Conservation (phyloP, 2,113 vertebrate genomes). For the Trogon melanurus region DNA sequence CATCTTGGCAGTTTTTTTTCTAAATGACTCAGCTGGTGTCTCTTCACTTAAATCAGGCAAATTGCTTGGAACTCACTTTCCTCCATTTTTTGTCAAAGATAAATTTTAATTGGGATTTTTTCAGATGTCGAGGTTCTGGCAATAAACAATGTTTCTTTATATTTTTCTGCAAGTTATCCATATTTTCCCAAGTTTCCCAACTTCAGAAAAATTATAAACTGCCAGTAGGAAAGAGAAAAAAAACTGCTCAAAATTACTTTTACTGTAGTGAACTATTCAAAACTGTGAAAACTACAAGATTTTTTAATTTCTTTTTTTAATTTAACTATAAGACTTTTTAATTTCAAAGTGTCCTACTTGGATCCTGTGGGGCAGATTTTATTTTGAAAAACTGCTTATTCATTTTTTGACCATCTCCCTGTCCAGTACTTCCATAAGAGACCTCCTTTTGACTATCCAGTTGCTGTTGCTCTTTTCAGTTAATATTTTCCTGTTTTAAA, state of each 20-base stretch:
- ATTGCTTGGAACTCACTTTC: neutral
- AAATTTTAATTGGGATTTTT: neutral
- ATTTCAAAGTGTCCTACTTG: neutral
- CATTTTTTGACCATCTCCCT: neutral
- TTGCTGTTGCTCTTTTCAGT: neutral
- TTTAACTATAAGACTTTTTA: neutral
- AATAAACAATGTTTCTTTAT: neutral
- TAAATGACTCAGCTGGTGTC: neutral
- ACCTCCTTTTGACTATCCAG: neutral
- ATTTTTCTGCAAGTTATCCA: neutral
- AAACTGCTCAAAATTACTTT: neutral
- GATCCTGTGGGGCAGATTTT: neutral
- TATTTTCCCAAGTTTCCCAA: neutral
- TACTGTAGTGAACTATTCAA: neutral
- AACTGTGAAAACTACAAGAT: neutral
- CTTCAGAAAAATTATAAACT: neutral
- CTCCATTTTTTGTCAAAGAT: neutral
- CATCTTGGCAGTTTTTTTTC: neutral
- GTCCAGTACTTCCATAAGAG: neutral
- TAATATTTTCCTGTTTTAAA: neutral
- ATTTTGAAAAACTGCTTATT: neutral
- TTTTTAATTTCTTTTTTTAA: too few relatives aligned
- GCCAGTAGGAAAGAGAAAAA: neutral
- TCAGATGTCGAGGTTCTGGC: neutral
- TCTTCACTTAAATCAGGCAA: neutral